Evolutionary conservation across 2,113 vertebrate species (phyloP).

Genomic region (Rhabdomys dilectus): DNA sequence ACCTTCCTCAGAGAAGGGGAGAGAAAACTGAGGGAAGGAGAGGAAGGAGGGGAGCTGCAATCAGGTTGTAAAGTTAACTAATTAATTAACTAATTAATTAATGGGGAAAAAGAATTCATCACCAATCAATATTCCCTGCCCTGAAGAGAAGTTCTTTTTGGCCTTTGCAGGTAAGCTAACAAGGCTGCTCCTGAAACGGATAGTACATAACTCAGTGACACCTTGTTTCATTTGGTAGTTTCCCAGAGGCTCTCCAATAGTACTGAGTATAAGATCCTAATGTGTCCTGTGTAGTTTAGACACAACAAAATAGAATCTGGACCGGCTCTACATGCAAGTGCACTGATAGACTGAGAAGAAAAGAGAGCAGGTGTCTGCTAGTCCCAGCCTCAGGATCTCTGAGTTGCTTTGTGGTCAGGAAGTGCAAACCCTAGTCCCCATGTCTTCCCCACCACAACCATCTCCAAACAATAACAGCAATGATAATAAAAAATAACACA

Average conservation of each 20-base stretch:
- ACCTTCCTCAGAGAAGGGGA: no score
- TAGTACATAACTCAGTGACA: background rate
- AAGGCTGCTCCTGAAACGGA: background rate
- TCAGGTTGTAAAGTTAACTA: no score
- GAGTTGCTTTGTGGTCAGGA: background rate
- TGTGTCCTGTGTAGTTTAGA: background rate
- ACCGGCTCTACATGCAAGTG: background rate
- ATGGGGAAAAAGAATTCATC: background rate
- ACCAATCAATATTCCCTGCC: background rate
- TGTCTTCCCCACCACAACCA: no score
- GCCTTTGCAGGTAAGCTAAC: background rate
- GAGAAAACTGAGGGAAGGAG: no score
- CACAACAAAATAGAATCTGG: background rate
- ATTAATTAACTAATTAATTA: no score
- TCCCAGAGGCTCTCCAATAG: background rate
- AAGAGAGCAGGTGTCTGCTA: background rate
- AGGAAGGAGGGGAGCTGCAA: no score
- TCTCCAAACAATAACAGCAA: background rate
- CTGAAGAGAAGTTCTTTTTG: background rate
- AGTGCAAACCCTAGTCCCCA: background rate
- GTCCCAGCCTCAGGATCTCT: background rate
- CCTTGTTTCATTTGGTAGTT: background rate
- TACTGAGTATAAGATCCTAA: constrained; percentile 11
- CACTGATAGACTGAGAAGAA: background rate
- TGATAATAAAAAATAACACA: background rate